Evolutionary conservation across 1,140 invertebrate genomes (phyloP).

Genomic region (Caenorhabditis remanei): DNA sequence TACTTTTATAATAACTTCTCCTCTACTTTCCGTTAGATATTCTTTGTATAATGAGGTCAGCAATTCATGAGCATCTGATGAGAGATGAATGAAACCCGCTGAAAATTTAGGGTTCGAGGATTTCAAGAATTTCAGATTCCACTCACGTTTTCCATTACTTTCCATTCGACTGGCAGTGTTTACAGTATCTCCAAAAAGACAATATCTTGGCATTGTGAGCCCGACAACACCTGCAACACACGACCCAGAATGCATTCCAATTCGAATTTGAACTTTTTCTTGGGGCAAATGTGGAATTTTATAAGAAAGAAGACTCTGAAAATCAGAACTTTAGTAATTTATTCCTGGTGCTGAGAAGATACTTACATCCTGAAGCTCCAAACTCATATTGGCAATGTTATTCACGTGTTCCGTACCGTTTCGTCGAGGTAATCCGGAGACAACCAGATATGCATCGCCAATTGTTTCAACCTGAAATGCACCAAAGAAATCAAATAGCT

Average conservation of each 20-base stretch:
- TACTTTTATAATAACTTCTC: constrained; percentile 76
- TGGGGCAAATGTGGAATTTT: constrained; percentile 86
- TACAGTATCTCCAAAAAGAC: constrained; percentile 89
- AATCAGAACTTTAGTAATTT: background rate
- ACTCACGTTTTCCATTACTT: constrained; percentile 78
- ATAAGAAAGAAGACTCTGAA: constrained; percentile 81
- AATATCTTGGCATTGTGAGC: constrained; percentile 79
- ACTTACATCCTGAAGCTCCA: constrained; percentile 54
- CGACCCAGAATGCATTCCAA: constrained; percentile 88
- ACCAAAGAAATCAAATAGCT: constrained; percentile 68
- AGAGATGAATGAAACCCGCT: constrained; percentile 74
- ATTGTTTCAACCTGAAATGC: constrained; percentile 89
- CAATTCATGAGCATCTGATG: constrained; percentile 69
- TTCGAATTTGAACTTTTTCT: constrained; percentile 83
- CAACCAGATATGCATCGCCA: constrained; percentile 92
- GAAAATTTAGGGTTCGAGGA: constrained; percentile 48
- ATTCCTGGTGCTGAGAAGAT: background rate
- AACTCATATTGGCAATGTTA: constrained; percentile 79
- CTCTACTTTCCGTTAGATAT: constrained; percentile 72
- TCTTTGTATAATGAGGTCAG: constrained; percentile 71
- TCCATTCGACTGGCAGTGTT: constrained; percentile 94
- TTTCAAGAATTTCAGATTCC: background rate
- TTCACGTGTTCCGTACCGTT: constrained; percentile 81
- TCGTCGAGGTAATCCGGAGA: constrained; percentile 81
- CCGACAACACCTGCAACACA: constrained; percentile 78